Conservation (phyloP, 23 tunicate genomes). For the Trididemnum clinides region DNA sequence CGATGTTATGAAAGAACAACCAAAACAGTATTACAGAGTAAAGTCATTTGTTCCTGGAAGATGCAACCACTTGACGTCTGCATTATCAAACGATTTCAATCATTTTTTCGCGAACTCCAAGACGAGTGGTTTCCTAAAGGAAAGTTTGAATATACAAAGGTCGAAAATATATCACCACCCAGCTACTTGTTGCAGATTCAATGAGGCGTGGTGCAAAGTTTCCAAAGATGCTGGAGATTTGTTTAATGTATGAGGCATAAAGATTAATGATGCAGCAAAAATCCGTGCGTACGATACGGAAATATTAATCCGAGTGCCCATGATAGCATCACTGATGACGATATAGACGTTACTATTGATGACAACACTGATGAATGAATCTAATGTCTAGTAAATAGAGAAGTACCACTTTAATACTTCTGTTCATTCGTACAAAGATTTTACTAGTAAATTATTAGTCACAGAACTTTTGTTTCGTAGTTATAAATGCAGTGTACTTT, state of each 20-base stretch:
- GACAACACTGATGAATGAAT: too few species aligned
- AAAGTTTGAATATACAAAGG: constrained; percentile 4
- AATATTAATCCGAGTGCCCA: too few species aligned
- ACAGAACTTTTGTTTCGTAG: too few species aligned
- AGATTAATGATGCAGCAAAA: background rate
- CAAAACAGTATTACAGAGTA: constrained; percentile 8
- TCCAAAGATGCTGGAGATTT: background rate
- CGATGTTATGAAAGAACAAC: background rate
- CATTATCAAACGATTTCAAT: constrained; percentile 32
- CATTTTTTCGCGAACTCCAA: background rate
- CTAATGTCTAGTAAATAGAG: too few species aligned
- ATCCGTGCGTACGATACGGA: too few species aligned
- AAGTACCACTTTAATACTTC: too few species aligned
- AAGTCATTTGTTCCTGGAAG: constrained; percentile 19
- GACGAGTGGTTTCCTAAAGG: constrained; percentile 16
- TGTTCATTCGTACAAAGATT: too few species aligned
- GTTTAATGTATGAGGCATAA: background rate
- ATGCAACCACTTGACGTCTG: constrained; percentile 46
- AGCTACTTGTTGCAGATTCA: background rate
- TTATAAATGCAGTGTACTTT: too few species aligned
- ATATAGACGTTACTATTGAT: too few species aligned
- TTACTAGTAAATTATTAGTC: too few species aligned
- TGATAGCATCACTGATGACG: too few species aligned
- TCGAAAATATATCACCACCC: background rate
- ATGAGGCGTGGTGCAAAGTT: constrained; percentile 28